Evolutionary conservation across 2,113 vertebrate species (phyloP).

Genomic region (Petromus typicus): DNA sequence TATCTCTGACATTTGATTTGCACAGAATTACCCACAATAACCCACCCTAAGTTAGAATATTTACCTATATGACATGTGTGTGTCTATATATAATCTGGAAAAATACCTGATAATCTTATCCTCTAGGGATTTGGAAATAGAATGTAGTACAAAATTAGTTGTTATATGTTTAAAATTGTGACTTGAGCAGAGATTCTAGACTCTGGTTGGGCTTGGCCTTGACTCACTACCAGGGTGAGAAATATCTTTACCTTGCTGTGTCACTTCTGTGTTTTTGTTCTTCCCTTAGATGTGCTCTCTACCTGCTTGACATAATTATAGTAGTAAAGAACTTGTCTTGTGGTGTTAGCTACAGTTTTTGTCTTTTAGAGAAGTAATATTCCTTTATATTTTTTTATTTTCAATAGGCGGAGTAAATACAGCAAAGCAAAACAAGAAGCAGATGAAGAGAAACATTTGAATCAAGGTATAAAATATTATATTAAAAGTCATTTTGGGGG

Average conservation of each 20-base stretch:
- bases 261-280: not conserved
- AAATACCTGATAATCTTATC: not conserved
- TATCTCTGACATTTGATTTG: not conserved
- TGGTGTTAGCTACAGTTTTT: not conserved
- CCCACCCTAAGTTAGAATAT: not conserved
- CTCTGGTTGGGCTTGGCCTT: not conserved
- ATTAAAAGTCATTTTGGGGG: not conserved
- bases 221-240: not conserved
- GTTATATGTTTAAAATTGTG: not conserved
- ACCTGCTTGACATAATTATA: not conserved
- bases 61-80: not conserved
- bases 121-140: not conserved
- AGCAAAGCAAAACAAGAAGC: constrained; percentile 98
- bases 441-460: constrained; percentile 97
- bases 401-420: constrained; percentile 94
- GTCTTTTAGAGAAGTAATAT: not conserved
- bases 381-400: constrained; percentile 47
- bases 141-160: not conserved
- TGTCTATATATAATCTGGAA: not conserved
- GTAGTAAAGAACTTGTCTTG: constrained; percentile 38
- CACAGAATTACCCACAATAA: not conserved
- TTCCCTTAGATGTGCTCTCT: constrained; percentile 4
- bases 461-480: constrained; percentile 91
- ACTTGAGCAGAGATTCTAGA: not conserved
- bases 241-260: not conserved